Conservation (phyloP, 2,888 invertebrate species). For the Erebia aethiops region DNA sequence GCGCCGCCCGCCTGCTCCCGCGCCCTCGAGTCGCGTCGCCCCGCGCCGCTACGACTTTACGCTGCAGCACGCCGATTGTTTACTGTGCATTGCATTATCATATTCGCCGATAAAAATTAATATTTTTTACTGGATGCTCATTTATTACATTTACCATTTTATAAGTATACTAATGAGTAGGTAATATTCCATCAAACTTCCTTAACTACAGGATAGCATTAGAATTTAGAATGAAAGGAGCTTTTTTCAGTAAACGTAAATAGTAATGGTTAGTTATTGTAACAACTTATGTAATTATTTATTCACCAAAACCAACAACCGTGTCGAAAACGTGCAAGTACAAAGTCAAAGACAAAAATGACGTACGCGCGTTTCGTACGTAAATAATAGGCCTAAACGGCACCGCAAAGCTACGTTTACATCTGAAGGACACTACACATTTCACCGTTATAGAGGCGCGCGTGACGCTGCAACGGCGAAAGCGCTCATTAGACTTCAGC, state of each 20-base stretch:
- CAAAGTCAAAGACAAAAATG: background rate
- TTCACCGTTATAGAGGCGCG: slow-evolving; percentile 46
- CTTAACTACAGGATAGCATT: background rate
- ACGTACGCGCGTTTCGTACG: background rate
- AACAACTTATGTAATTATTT: too few species aligned
- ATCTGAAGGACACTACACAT: slow-evolving; percentile 46
- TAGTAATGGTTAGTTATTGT: too few species aligned
- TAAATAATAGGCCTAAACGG: slow-evolving; percentile 26
- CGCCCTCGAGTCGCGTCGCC: slow-evolving; percentile 28
- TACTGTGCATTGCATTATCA: slow-evolving; percentile 30
- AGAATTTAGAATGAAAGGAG: background rate
- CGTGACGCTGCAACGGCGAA: slow-evolving; percentile 44
- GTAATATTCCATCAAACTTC: background rate
- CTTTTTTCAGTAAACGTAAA: background rate
- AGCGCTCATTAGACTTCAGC: slow-evolving; percentile 49
- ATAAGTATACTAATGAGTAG: slow-evolving; percentile 6
- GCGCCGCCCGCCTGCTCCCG: slow-evolving; percentile 62
- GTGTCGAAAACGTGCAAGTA: too few species aligned
- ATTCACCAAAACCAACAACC: too few species aligned
- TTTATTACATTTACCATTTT: background rate
- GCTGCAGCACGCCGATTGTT: slow-evolving; percentile 36
- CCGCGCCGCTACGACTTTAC: slow-evolving; percentile 35
- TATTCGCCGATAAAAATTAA: slow-evolving; percentile 22
- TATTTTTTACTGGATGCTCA: slow-evolving; percentile 3
- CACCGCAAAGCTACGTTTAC: slow-evolving; percentile 37